Conservation (phyloP, 2,113 vertebrate genomes). For the Sphyrna mokarran region DNA sequence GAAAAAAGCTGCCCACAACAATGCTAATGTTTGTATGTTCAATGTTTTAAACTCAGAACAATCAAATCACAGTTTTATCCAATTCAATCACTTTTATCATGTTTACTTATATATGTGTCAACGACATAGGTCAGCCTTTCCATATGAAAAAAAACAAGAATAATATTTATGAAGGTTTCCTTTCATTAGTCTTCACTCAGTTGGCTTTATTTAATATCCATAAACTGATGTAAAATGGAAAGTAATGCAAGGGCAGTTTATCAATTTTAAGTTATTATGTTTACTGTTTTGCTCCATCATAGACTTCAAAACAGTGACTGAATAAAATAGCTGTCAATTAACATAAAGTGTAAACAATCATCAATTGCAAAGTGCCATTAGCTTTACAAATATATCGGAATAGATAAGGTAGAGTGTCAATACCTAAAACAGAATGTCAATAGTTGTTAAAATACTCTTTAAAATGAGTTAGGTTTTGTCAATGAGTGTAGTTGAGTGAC, state of each 20-base stretch:
- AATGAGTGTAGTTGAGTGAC: conserved; percentile 65
- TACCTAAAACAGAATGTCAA: conserved; percentile 58
- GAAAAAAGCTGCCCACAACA: not conserved
- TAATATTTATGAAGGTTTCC: not conserved
- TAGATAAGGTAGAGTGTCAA: conserved; percentile 53
- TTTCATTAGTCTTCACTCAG: not conserved
- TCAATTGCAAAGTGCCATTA: conserved; percentile 35
- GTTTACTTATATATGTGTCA: not conserved
- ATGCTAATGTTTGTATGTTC: not conserved
- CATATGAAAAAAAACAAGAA: not conserved
- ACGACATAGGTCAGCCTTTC: not conserved
- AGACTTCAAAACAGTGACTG: conserved; percentile 28
- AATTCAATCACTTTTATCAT: not conserved
- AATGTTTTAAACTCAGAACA: not conserved
- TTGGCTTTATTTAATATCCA: not conserved
- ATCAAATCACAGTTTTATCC: not conserved
- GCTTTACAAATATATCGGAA: conserved; percentile 40
- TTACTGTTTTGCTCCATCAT: conserved; percentile 8
- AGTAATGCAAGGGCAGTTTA: not conserved
- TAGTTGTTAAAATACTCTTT: conserved; percentile 59
- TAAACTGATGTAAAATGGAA: not conserved
- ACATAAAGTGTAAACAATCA: conserved; percentile 36
- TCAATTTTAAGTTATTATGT: conserved; percentile 31
- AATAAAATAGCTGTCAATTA: conserved; percentile 37
- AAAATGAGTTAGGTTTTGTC: conserved; percentile 65